Percentiles rank a stretch among this genome's conserved stretches.
Evolutionary conservation across 92 coral and sea anemone genomes (phyloP).

Genomic region (Siderastrea radians): DNA sequence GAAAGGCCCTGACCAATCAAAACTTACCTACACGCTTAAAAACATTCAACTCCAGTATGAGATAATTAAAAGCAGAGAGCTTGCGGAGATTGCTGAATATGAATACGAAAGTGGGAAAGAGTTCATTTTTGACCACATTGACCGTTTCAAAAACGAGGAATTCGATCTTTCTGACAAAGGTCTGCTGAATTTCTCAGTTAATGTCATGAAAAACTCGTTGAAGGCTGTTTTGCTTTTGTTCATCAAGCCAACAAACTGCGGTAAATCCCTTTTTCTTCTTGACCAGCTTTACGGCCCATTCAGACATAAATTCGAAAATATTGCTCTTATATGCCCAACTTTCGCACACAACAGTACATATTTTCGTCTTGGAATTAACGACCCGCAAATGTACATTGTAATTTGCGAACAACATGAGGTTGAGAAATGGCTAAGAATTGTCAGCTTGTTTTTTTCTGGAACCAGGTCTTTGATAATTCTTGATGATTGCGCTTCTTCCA

Average conservation of each 20-base stretch:
- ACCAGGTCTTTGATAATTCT: constrained; percentile 29
- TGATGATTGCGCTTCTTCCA: constrained; percentile 40
- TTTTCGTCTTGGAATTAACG: not conserved
- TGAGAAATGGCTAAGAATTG: not conserved
- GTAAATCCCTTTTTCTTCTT: not conserved
- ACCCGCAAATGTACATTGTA: not conserved
- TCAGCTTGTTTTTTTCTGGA: not conserved
- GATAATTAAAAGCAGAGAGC: not conserved
- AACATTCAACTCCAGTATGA: constrained; percentile 34
- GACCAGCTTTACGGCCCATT: not conserved
- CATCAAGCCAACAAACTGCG: constrained; percentile 8
- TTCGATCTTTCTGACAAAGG: not conserved
- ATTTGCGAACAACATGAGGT: not conserved
- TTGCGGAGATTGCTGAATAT: no score
- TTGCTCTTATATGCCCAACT: constrained; percentile 21
- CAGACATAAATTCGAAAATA: not conserved
- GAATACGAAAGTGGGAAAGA: no score
- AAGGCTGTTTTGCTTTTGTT: no score
- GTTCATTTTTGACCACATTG: no score
- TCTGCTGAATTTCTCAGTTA: not conserved
- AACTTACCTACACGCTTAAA: not conserved
- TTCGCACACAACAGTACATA: constrained; percentile 4
- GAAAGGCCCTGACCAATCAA: no score
- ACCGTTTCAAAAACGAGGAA: no score
- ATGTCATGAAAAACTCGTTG: no score